Evolutionary conservation across 2,888 invertebrate species (phyloP), one percentile per base, ranked within the genome.

Genomic region (Monochamus alternatus): DNA sequence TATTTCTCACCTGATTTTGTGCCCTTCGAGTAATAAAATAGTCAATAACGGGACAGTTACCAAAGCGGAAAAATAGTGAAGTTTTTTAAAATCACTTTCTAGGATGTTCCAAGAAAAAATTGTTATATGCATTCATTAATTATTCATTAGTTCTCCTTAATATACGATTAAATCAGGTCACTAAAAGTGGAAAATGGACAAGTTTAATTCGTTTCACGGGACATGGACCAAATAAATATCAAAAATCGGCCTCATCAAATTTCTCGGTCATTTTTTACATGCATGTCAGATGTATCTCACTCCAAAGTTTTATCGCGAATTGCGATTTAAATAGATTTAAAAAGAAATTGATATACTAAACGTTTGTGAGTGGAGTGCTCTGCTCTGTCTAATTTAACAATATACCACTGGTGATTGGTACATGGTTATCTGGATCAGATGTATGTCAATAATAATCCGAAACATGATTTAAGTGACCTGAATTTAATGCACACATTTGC

Each of bases 391-490:
- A 8, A 31, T 47, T 65, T 51, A 30, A 65, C 64, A 65, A 65
- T 65, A 51, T 12, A 22, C 4, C 22, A 73, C 73, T 74, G 75
- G 76, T 67, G n/a, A 60, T 66, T 73, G 71, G 64, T 75, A 77
- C 65, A 68, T 72, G 74, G 74, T 74, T 80, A 80, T 78, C 78
- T 78, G 63, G 55, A 80, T 78, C 75, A 74, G 65, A 74, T 73
- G 77, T 71, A 71, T 68, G 77, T 80, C 74, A 78, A 78, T 80
- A 77, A 70, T 63, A 80, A 78, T 78, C 68, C 58, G 67, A 77
- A 80, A 75, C 77, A 75, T 75, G 81, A 78, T 71, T 74, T 80
- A 75, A 80, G 77, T 78, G 78, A 78, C 78, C 79, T 76, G 73
- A 78, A 78, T 80, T 69, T 68, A 78, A 77, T 77, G 73, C 73